Evolutionary conservation across 2,113 vertebrate species (phyloP).

Genomic region (Polypterus bichir): DNA sequence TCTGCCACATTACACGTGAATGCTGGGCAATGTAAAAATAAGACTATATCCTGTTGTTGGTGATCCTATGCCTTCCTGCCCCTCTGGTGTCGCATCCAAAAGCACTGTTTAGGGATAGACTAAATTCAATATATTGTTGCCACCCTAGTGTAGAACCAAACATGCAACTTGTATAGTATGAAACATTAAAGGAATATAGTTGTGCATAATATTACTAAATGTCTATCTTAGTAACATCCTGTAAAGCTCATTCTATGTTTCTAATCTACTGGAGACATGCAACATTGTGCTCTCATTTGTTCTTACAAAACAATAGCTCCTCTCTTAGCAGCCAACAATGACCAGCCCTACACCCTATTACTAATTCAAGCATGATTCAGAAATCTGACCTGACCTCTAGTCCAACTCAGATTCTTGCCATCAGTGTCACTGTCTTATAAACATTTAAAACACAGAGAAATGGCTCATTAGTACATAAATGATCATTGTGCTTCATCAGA

Average conservation of each 20-base stretch:
- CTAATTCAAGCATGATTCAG: background rate
- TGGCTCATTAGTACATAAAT: too few species aligned
- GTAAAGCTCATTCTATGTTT: background rate
- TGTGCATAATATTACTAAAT: background rate
- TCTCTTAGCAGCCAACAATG: background rate
- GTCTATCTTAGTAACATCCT: background rate
- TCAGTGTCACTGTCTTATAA: background rate
- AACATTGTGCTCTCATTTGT: background rate
- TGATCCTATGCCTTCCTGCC: too few species aligned
- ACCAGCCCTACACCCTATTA: background rate
- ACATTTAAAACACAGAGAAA: background rate
- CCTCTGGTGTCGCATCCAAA: too few species aligned
- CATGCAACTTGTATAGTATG: background rate
- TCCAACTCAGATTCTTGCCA: background rate
- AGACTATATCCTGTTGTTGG: too few species aligned
- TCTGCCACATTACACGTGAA: too few species aligned
- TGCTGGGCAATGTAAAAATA: too few species aligned
- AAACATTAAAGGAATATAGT: background rate
- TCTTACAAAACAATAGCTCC: background rate
- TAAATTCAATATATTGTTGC: too few species aligned
- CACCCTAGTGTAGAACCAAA: background rate
- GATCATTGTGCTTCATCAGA: too few species aligned
- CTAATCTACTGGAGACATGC: background rate
- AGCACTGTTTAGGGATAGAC: too few species aligned
- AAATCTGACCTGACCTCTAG: background rate